Evolutionary conservation across 2,113 vertebrate species (phyloP), one percentile per base, ranked within the genome.

Genomic region (Festucalex cinctus): DNA sequence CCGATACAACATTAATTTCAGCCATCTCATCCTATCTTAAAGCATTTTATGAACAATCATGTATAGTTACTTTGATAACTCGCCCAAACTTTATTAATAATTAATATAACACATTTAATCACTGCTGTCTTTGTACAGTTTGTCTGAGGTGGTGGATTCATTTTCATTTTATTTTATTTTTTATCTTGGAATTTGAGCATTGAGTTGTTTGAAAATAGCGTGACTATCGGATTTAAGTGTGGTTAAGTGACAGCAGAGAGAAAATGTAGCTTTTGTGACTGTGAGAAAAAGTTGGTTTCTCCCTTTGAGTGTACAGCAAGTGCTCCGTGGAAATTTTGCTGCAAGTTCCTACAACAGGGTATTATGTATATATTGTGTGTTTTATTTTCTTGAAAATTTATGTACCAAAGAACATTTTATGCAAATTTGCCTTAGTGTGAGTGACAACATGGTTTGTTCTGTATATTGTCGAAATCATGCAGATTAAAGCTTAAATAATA

Each of bases 281-380:
- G 13, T 69, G 36, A 61, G 70, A 64, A 78, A 71, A 48, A 63
- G 67, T 62, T 46, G n/a, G 37, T 56, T 43, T 59, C 26, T 64
- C 32, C 44, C 19, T 19, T n/a, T 16, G 53, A 81, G 48, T 64
- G 22, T 61, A 37, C 32, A 59, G 70, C n/a, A 62, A 65, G 60
- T 77, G 69, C 54, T 66, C 6, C 16, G 17, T 0, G 19, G 48
- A 77, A 74, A 69, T 81, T 62, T 41, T 80, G 73, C 78, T 76
- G 77, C 69, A 83, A 12, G 62, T 78, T 16, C n/a, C 28, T 9
- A 79, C n/a, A 61, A 71, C 53, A 70, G 77, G 71, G 70, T 82
- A 66, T 77, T 56, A 14, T 63, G 26, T 73, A 26, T 19, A 14
- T 66, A 19, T 53, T 39, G 57, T 59, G 19, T 59, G 9, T 26